These are phyloP conservation scores for Sarcophaga variegata DNA, from an alignment of 2,888 invertebrate genomes.

Conservation along the genomic window DNA sequence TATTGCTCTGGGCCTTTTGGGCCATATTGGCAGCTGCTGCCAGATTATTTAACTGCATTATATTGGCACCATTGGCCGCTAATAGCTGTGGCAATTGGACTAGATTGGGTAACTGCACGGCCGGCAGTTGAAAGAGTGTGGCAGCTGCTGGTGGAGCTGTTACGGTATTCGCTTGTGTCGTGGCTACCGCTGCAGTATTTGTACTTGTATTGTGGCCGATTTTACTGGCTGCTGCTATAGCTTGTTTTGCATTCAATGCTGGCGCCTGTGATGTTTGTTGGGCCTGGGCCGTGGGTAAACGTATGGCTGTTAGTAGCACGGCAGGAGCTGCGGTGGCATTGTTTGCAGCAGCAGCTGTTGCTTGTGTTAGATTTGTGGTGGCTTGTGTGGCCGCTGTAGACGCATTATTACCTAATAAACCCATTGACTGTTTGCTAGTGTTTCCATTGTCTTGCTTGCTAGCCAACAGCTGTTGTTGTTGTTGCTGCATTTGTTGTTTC, in stretches of 20 bases:
- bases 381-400: slow-evolving; percentile 30
- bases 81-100: slow-evolving; percentile 86
- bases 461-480: slow-evolving; percentile 69
- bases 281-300: slow-evolving; percentile 81
- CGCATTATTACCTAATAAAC: slow-evolving; percentile 2
- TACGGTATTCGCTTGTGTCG: slow-evolving; percentile 45
- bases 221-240: slow-evolving; percentile 15
- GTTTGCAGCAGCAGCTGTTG: slow-evolving; percentile 38
- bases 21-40: slow-evolving; percentile 81
- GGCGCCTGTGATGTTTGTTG: slow-evolving; percentile 22
- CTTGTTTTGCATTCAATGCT: slow-evolving; percentile 5
- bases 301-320: slow-evolving; percentile 84
- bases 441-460: slow-evolving; percentile 56
- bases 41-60: slow-evolving; percentile 78
- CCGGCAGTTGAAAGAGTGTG: slow-evolving; percentile 84
- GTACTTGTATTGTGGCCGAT: slow-evolving; percentile 76
- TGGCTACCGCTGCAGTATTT: slow-evolving; percentile 73
- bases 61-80: slow-evolving; percentile 83
- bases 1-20: slow-evolving; percentile 66
- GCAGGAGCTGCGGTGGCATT: slow-evolving; percentile 78
- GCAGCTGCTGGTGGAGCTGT: slow-evolving; percentile 57
- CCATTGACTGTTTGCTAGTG: slow-evolving; percentile 41
- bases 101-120: slow-evolving; percentile 84
- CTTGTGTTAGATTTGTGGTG: slow-evolving; percentile 35
- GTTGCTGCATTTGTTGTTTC: slow-evolving; percentile 77